A percentile compares a stretch with the other conserved stretches of the same genome.
phyloP scores from a whole-genome alignment of 2,797 vertebrate species.

The Falco concolor region DNA sequence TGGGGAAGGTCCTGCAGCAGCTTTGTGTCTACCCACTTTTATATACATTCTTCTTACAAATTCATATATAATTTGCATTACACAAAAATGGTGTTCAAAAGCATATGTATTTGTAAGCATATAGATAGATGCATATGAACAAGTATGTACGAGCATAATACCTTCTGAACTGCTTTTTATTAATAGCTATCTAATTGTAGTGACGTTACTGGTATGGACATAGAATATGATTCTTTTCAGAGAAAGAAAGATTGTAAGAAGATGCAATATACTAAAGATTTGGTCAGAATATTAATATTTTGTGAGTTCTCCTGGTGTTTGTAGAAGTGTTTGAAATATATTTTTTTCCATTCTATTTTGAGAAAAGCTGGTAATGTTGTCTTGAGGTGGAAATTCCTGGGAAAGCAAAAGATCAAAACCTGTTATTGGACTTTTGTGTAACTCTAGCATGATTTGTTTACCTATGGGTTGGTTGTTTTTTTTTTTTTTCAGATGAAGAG shows the following conservation, averaged over 20 bases:
- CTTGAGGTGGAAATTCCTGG: neutral
- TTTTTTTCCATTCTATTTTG: neutral
- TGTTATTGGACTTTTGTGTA: neutral
- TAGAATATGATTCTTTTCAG: neutral
- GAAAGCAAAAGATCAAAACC: neutral
- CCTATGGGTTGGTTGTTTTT: neutral
- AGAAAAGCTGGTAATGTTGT: neutral
- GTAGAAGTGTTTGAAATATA: neutral
- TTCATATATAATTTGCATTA: neutral
- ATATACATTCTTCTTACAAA: neutral
- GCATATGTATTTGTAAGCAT: neutral
- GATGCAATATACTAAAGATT: neutral
- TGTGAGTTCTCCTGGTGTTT: neutral
- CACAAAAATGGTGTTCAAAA: neutral
- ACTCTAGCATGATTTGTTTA: neutral
- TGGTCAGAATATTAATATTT: neutral
- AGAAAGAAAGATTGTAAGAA: neutral
- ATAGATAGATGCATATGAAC: too few relatives aligned
- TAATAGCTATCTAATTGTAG: neutral
- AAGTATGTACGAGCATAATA: neutral
- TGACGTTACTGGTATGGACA: neutral
- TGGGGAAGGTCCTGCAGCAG: neutral
- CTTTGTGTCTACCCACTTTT: neutral
- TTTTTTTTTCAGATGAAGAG: neutral
- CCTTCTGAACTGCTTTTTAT: neutral